Percentiles rank a stretch among this genome's conserved stretches.
Evolutionary conservation across 2,797 vertebrate species (phyloP).

Genomic region (Crocidura indochinensis): DNA sequence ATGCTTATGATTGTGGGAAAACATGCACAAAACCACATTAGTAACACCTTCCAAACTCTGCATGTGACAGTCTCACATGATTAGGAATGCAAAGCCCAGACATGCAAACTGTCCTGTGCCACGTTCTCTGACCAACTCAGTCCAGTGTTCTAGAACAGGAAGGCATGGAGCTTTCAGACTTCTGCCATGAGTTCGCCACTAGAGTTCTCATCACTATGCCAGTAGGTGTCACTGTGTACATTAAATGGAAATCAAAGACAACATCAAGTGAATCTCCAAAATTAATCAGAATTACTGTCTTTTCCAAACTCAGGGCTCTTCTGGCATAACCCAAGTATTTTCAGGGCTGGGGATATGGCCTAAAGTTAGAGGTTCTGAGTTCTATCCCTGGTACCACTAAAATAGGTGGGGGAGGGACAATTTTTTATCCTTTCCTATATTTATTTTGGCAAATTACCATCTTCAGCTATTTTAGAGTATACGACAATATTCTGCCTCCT

Average conservation of each 20-base stretch:
- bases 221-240: slow-evolving; percentile 91
- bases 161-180: not conserved
- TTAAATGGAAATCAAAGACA: slow-evolving; percentile 83
- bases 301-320: slow-evolving; percentile 53
- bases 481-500: not conserved
- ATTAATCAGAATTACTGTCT: slow-evolving; percentile 35
- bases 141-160: not conserved
- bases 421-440: not conserved
- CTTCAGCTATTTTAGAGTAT: slow-evolving; percentile 20
- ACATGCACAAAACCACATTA: not conserved
- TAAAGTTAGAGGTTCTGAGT: no score
- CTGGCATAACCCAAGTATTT: no score
- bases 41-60: not conserved
- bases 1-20: slow-evolving; percentile 33
- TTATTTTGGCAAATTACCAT: slow-evolving; percentile 2
- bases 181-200: slow-evolving; percentile 20
- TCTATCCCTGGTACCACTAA: no score
- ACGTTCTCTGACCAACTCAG: not conserved
- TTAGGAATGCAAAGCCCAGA: not conserved
- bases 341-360: no score
- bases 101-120: not conserved
- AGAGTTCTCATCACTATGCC: slow-evolving; percentile 78
- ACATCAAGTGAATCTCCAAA: slow-evolving; percentile 81
- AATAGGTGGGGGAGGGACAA: not conserved
- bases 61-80: not conserved